Base-by-base conservation (phyloP, 1,140 invertebrate genomes). In the Diuraphis noxia region DNA sequence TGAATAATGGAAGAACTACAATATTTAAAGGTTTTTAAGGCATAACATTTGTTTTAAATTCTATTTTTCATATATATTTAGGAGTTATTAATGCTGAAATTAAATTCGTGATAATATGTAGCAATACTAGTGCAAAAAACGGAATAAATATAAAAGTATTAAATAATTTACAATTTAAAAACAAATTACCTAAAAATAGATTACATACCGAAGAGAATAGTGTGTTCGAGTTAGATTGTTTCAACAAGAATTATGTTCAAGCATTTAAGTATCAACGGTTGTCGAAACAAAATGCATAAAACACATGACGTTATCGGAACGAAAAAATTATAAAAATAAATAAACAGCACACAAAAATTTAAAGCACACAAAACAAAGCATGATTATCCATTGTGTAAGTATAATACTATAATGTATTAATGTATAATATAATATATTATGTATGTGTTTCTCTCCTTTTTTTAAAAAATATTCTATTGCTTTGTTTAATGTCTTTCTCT, bases 351-450 rank as follows among this genome's bases (percentile, higher is more conserved):
- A 89, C 56, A 77, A 72, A 88, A 34, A 72, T 30, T 43, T 88
- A 88, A 88, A 88, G 56, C 87, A 40, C 63, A 89, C 87, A 36
- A 79, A 89, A 89, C 63, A 89, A 89, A 89, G 88, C 88, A 89
- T 43, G 40, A 72, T 89, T 43, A 34, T 79, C 38, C 36, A 23
- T 72, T 88, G 46, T 88, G 52, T 88, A 41, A 56, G 9, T 88
- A 56, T 88, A 43, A 30, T 43, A 56, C 4, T 88, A 56, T 88
- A 43, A 30, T 43, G 36, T 87, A 17, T 56, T 56, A 30, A 86
- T 36, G 43, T 86, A 86, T 41, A n/a, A 84, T 41, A 34, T 43
- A 40, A 84, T 41, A 34, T 43, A 40, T n/a, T n/a, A 41, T 72
- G 56, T 72, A 72, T 17, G 56, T 72, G 13, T 72, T 49, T 72